Evolutionary conservation across 2,888 invertebrate genomes (phyloP), one percentile per base, ranked within the genome.

Genomic region (Eudemis profundana): DNA sequence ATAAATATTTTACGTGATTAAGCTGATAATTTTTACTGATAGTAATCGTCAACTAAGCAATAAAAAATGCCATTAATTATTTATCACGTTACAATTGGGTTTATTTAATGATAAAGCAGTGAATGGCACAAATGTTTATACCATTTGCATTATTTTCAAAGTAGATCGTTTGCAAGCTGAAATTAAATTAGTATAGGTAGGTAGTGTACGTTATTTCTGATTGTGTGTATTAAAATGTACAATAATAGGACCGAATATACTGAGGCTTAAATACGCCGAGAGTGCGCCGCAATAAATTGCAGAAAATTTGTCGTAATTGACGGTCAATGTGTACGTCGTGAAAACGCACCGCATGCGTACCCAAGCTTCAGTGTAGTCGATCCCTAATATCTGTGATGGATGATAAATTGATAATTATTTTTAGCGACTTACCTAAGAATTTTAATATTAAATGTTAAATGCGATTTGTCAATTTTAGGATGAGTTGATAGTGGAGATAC

Each of bases 371-470:
- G n/a, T n/a, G n/a, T n/a, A n/a, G n/a, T n/a, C n/a, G n/a, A n/a
- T n/a, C n/a, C n/a, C n/a, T n/a, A n/a, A n/a, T n/a, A 44, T 23
- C 57, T 47, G 57, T 59, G 46, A 59, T 59, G 19, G 46, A 47
- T 15, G 27, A 23, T 57, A 29, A 19, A 23, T 42, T 15, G 27
- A 23, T 57, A 29, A 19, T 40, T 42, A 57, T 15, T 29, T 46
- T 57, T 21, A 46, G 51, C 8, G 19, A 57, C 19, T 7, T 14
- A 21, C 3, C 4, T 57, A 46, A 33, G 42, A 44, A n/a, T 44
- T 19, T 17, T 42, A 36, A 14, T 44, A 12, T n/a, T 23, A 21
- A 21, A n/a, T n/a, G n/a, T 42, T n/a, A 49, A 19, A 46, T 53
- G 14, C 7, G 4, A 38, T 53, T 38, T 53, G 19, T 51, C 12